phyloP scores from a whole-genome alignment of 2,797 vertebrate genomes.

The Psittacula echo region DNA sequence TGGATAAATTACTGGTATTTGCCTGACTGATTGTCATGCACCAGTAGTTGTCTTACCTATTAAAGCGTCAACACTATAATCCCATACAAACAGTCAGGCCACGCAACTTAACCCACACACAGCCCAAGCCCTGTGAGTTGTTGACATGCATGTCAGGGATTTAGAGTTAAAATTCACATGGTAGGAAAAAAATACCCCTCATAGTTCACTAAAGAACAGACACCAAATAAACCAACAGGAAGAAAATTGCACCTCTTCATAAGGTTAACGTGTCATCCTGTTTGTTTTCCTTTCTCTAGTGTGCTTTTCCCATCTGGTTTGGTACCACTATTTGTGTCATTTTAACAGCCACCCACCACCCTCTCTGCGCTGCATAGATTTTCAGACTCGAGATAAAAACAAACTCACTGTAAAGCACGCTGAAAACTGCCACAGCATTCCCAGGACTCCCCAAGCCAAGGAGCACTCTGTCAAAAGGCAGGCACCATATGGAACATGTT shows the following conservation, averaged over 20 bases:
- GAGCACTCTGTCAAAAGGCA: not conserved
- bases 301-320: conserved; percentile 9
- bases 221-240: not conserved
- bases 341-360: not conserved
- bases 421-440: not conserved
- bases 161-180: not conserved
- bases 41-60: not conserved
- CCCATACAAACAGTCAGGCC: not conserved
- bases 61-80: not conserved
- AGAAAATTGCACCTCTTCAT: not conserved
- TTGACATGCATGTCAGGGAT: not conserved
- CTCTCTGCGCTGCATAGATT: not conserved
- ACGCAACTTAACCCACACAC: not conserved
- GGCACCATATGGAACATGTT: not conserved
- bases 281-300: not conserved
- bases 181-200: not conserved
- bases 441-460: not conserved
- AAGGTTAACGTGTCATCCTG: not conserved
- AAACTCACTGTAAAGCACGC: not conserved
- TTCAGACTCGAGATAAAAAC: not conserved
- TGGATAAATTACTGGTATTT: not conserved
- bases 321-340: not conserved
- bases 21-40: not conserved
- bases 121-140: not conserved
- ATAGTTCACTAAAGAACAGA: not conserved